A percentile compares a stretch with the other conserved stretches of the same genome.
These are phyloP conservation scores for Drosophila niveifrons DNA, from an alignment of 2,888 invertebrate genomes.

Conservation along the genomic window DNA sequence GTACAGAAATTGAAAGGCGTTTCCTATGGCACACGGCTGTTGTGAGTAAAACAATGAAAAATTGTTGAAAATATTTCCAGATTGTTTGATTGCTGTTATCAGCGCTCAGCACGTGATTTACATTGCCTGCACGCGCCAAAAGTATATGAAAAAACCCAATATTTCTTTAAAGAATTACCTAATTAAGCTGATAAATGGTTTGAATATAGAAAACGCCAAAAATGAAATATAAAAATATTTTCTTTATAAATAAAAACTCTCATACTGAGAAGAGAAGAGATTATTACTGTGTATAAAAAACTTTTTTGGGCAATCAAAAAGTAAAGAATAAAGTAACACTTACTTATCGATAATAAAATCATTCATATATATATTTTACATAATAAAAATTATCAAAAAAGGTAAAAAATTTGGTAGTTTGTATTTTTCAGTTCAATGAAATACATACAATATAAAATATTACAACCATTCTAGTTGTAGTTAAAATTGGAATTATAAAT, in stretches of 20 bases:
- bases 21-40: slow-evolving; percentile 13
- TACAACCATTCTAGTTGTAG: no score
- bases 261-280: no score
- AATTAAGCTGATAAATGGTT: slow-evolving; percentile 9
- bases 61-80: slow-evolving; percentile 34
- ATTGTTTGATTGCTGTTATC: slow-evolving; percentile 19
- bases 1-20: slow-evolving; percentile 66
- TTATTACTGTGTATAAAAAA: no score
- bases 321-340: no score
- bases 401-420: no score
- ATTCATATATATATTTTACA: no score
- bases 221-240: background rate
- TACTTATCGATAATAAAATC: no score
- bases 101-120: slow-evolving; percentile 23
- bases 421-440: no score
- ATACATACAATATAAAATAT: no score
- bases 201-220: background rate
- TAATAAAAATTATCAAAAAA: no score
- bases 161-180: slow-evolving; percentile 9
- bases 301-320: no score
- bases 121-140: slow-evolving; percentile 6
- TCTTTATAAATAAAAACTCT: background rate
- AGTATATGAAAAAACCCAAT: slow-evolving; percentile 14
- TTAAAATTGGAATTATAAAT: no score
- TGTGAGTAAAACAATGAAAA: slow-evolving; percentile 40